A percentile compares a stretch with the other conserved stretches of the same genome.
Conservation (phyloP, 2,113 vertebrate genomes). For the Pandion haliaetus region DNA sequence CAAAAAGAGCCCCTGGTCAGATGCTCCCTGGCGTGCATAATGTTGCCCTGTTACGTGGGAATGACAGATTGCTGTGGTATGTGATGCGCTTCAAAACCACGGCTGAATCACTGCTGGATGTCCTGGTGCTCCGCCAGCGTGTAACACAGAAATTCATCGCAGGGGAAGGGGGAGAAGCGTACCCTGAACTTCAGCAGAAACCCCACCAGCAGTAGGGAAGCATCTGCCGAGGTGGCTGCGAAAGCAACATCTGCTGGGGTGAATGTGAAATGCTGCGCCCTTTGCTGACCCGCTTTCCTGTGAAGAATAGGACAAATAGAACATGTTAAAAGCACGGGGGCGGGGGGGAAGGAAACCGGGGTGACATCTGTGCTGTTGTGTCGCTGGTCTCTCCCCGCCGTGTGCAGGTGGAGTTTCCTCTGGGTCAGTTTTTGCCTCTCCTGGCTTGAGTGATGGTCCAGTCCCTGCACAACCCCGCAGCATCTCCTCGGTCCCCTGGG, state of each 20-base stretch:
- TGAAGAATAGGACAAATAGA: background rate
- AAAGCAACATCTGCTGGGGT: background rate
- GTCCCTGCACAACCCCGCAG: background rate
- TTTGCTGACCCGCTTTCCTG: background rate
- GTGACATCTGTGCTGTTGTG: background rate
- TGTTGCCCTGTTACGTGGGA: background rate
- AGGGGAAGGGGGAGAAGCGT: background rate
- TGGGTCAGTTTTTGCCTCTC: background rate
- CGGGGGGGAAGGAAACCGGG: background rate
- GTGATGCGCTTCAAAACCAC: background rate
- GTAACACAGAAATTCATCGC: too few species aligned
- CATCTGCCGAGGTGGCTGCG: fast-evolving
- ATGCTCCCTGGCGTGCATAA: background rate
- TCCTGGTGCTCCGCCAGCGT: background rate
- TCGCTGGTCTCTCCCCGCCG: fast-evolving
- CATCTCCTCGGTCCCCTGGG: background rate
- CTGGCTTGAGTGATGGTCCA: fast-evolving
- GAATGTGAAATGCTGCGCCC: background rate
- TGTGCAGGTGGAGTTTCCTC: background rate
- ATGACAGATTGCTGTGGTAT: background rate
- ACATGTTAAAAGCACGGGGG: background rate
- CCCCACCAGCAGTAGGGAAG: fast-evolving
- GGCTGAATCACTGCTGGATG: background rate
- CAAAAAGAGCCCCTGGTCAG: background rate
- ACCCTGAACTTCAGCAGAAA: fast-evolving